Percentiles rank a stretch among this genome's conserved stretches.
phyloP scores from a whole-genome alignment of 2,888 invertebrate species.

The Serripes groenlandicus region DNA sequence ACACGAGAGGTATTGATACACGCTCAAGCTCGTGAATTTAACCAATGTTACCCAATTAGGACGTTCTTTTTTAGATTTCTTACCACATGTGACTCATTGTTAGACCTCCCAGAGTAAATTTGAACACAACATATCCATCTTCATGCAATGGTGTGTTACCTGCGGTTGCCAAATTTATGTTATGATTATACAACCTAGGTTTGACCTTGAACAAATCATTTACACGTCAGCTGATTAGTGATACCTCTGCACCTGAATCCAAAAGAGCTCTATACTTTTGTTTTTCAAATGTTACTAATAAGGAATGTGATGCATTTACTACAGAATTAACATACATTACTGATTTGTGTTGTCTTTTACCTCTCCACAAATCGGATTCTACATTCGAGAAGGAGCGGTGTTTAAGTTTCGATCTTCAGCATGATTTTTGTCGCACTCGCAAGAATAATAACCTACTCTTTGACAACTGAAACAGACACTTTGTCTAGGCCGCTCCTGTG shows the following conservation, averaged over 20 bases:
- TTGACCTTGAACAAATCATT: neutral
- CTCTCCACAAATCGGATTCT: slow-evolving; percentile 12
- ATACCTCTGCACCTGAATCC: slow-evolving; percentile 15
- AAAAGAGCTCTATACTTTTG: slow-evolving; percentile 12
- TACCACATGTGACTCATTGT: slow-evolving; percentile 18
- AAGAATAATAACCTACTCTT: slow-evolving; percentile 14
- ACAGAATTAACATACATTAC: slow-evolving; percentile 1
- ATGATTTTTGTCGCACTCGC: no score
- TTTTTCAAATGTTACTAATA: slow-evolving; percentile 1
- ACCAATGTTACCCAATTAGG: slow-evolving; percentile 39
- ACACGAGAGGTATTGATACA: no score
- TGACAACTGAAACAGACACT: slow-evolving; percentile 17
- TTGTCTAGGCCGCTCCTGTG: neutral
- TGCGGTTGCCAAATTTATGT: slow-evolving; percentile 9
- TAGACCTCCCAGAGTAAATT: no score
- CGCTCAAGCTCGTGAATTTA: slow-evolving; percentile 8
- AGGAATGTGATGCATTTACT: neutral
- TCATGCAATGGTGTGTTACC: slow-evolving; percentile 8
- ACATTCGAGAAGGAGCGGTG: slow-evolving; percentile 8
- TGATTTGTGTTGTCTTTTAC: neutral
- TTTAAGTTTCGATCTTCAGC: no score
- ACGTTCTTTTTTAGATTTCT: slow-evolving; percentile 37
- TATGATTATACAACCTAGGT: neutral
- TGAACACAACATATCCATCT: slow-evolving; percentile 30
- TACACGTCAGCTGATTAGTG: slow-evolving; percentile 7